Evolutionary conservation across 2,888 invertebrate species (phyloP), one percentile per base, ranked within the genome.

Genomic region (Campoplex capitator): DNA sequence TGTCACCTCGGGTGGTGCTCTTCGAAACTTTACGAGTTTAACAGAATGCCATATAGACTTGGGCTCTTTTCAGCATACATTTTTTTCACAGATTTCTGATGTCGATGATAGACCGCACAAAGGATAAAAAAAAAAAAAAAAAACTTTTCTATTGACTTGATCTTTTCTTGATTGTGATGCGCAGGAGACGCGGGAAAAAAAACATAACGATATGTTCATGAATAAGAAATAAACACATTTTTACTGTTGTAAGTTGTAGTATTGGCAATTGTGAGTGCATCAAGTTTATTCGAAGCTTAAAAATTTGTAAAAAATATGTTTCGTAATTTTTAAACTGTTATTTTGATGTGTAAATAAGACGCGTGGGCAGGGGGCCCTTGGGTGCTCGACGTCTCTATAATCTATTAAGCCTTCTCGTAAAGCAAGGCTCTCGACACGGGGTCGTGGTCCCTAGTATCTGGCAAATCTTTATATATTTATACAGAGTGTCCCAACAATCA

Each of bases 1-100:
- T 93, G 93, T 93, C 93, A 93, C 93, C 91, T 70, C 76, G 76
- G 91, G 88, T 87, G 90, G 84, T 88, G 82, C 87, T 92, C 92
- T 93, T 62, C 68, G 76, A 70, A 68, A 76, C 62, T 83, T 93
- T 92, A 93, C 92, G 91, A 92, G 91, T 91, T 82, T 87, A 86
- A 89, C 89, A 79, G 75, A 83, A 83, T 85, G 87, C 86, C 38
- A 38, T 67, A 32, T 58, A 58, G 35, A 56, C 28, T 38, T 54
- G 42, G 42, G 54, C 68, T 70, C 77, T 70, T n/a, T 3, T 45
- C 42, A 42, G 45, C 45, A 7, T 51, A 45, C 8, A 28, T 70
- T 54, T 82, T 65, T 75, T 75, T 32, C 32, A 23, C 28, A 9
- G 67, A 65, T 74, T 73, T n/a, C 42, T 62, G n/a, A 35, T 71